These are phyloP conservation scores for Diadumene lineata DNA, from an alignment of 92 coral and sea anemone genomes.

Conservation along the genomic window DNA sequence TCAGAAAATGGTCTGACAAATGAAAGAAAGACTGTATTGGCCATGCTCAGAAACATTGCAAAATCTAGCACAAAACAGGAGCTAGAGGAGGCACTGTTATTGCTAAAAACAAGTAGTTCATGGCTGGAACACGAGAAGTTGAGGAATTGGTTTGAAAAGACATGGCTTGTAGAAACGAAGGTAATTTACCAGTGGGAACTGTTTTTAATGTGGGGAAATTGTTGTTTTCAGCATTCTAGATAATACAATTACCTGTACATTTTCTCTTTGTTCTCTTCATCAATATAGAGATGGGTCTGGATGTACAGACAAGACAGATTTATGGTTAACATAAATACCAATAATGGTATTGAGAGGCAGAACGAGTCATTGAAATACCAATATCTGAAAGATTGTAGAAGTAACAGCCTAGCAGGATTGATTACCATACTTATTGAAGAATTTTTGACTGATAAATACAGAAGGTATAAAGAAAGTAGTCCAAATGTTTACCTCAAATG, in stretches of 20 bases:
- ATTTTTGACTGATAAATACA: slow-evolving; percentile 50
- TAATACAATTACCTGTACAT: neutral
- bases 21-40: neutral
- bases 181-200: slow-evolving; percentile 1
- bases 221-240: too few relatives aligned
- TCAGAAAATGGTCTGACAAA: slow-evolving; percentile 10
- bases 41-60: slow-evolving; percentile 31
- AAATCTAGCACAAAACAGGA: slow-evolving; percentile 26
- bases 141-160: slow-evolving; percentile 29
- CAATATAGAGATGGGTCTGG: slow-evolving; percentile 51
- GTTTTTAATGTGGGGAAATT: neutral
- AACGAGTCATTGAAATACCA: slow-evolving; percentile 47
- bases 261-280: neutral
- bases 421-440: slow-evolving; percentile 42
- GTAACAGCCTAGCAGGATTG: slow-evolving; percentile 48
- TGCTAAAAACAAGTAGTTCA: neutral
- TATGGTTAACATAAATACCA: slow-evolving; percentile 42
- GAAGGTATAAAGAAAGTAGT: slow-evolving; percentile 5
- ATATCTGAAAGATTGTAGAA: slow-evolving; percentile 27
- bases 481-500: too few relatives aligned
- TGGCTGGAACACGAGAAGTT: slow-evolving; percentile 1
- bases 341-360: slow-evolving; percentile 51
- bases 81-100: neutral
- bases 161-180: slow-evolving; percentile 45
- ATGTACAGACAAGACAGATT: slow-evolving; percentile 42